These are phyloP conservation scores for Hippasteria phrygiana DNA, from an alignment of 53 echinoderm and acorn worm genomes.

Conservation along the genomic window DNA sequence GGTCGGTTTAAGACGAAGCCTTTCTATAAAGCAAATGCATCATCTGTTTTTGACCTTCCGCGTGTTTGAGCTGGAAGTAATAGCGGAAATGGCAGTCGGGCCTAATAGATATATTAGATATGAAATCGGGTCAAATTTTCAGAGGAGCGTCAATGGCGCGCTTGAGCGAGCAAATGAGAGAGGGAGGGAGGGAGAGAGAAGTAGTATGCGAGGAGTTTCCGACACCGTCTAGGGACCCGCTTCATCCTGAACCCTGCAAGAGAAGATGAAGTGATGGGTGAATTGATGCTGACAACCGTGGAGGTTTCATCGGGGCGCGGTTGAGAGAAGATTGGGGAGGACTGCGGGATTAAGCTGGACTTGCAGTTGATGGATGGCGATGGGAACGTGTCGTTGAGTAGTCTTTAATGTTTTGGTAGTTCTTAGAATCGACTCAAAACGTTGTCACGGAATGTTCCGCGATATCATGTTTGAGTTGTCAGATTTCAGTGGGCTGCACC, in stretches of 20 bases:
- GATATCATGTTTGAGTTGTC: too few relatives aligned
- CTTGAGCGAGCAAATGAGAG: not conserved
- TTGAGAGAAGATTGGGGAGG: not conserved
- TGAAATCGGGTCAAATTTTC: constrained; percentile 47
- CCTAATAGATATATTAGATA: constrained; percentile 15
- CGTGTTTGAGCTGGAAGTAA: constrained; percentile 24
- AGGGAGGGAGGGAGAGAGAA: not conserved
- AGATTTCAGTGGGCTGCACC: too few relatives aligned
- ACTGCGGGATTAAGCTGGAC: not conserved
- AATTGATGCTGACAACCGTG: constrained; percentile 35
- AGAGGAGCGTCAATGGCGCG: not conserved
- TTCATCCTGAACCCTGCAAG: constrained; percentile 14
- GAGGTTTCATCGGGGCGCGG: not conserved
- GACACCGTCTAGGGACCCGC: not conserved
- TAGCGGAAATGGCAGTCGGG: constrained; percentile 3
- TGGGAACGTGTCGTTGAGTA: not conserved
- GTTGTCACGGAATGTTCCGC: too few relatives aligned
- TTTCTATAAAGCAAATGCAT: not conserved
- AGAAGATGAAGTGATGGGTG: constrained; percentile 17
- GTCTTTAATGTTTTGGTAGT: not conserved
- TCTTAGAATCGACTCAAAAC: too few relatives aligned
- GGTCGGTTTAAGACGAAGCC: not conserved
- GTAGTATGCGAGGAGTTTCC: not conserved
- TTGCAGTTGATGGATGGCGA: constrained; percentile 15
- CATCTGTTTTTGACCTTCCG: not conserved